These are phyloP conservation scores for Euphydryas editha DNA, from an alignment of 2,888 invertebrate genomes.

Conservation along the genomic window DNA sequence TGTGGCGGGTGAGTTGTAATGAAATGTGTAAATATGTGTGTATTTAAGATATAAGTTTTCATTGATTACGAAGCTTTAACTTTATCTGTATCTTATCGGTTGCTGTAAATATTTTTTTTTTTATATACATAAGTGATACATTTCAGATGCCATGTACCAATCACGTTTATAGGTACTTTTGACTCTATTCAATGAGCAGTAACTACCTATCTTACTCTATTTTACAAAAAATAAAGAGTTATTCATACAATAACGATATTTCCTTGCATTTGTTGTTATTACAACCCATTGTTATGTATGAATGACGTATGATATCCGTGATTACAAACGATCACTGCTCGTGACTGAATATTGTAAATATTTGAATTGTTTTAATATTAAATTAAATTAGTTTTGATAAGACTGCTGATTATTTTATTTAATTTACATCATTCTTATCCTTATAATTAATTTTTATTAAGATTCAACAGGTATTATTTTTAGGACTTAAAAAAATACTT, in stretches of 20 bases:
- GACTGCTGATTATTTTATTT: slow-evolving; percentile 20
- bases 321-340: slow-evolving; percentile 55
- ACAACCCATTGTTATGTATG: slow-evolving; percentile 41
- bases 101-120: slow-evolving; percentile 64
- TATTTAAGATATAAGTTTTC: slow-evolving; percentile 51
- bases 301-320: slow-evolving; percentile 48
- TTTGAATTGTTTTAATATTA: slow-evolving; percentile 70
- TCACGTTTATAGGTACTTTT: slow-evolving; percentile 41
- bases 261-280: slow-evolving; percentile 44
- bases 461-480: slow-evolving; percentile 3
- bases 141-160: slow-evolving; percentile 71
- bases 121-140: slow-evolving; percentile 63
- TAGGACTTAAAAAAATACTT: neutral
- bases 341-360: slow-evolving; percentile 82
- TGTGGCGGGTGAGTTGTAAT: slow-evolving; percentile 55
- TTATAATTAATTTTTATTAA: neutral
- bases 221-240: slow-evolving; percentile 37
- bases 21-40: slow-evolving; percentile 55
- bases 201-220: slow-evolving; percentile 45
- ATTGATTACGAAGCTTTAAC: slow-evolving; percentile 69
- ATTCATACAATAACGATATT: slow-evolving; percentile 46
- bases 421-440: slow-evolving; percentile 32
- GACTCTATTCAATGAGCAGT: slow-evolving; percentile 21
- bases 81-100: slow-evolving; percentile 58
- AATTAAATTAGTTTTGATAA: slow-evolving; percentile 72